These are phyloP conservation scores for Euleptes europaea DNA, from an alignment of 2,113 vertebrate species.

Conservation along the genomic window DNA sequence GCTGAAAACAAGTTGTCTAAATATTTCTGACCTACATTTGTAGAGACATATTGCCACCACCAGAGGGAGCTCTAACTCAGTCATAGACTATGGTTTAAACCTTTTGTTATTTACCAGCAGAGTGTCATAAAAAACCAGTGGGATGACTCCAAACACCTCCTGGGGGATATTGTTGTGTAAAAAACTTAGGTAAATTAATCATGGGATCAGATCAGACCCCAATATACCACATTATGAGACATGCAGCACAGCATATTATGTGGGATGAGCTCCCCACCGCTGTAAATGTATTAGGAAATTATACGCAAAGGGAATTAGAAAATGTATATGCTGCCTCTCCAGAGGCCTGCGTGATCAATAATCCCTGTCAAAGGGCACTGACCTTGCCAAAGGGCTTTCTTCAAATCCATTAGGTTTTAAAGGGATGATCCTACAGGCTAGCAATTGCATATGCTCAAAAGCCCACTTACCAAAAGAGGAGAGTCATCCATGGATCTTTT, in stretches of 20 bases:
- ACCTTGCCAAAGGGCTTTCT: neutral
- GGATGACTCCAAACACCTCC: neutral
- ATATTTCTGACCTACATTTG: neutral
- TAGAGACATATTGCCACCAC: neutral
- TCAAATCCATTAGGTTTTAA: neutral
- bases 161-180: neutral
- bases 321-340: too few relatives aligned
- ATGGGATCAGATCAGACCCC: neutral
- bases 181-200: neutral
- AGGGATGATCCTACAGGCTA: fast-evolving
- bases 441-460: neutral
- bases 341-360: neutral
- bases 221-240: neutral
- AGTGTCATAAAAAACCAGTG: fast-evolving
- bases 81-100: neutral
- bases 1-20: neutral
- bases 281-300: too few relatives aligned
- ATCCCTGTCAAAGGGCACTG: neutral
- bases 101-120: neutral
- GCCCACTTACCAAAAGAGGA: conserved; percentile 58
- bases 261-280: neutral
- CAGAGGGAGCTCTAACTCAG: conserved; percentile 46
- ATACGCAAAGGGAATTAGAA: too few relatives aligned
- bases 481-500: conserved; percentile 66
- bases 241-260: neutral